Conservation (phyloP, 92 coral and sea anemone species). For the Siderastrea radians region DNA sequence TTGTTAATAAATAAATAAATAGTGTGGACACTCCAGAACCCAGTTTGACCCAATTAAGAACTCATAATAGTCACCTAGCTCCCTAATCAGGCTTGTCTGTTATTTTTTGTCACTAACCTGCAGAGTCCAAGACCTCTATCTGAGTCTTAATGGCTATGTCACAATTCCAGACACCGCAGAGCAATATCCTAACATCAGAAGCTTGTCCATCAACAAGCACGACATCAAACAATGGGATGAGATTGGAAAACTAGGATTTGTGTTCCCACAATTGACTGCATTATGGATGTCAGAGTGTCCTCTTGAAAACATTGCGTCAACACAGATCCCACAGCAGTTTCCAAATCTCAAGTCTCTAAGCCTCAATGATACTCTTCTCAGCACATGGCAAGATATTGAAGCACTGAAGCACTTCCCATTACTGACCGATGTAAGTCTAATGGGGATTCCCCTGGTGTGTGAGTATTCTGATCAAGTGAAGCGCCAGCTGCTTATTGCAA, state of each 20-base stretch:
- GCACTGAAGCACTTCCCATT: slow-evolving; percentile 81
- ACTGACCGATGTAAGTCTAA: slow-evolving; percentile 77
- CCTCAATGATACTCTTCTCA: slow-evolving; percentile 80
- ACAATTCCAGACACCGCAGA: slow-evolving; percentile 68
- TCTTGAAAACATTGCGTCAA: slow-evolving; percentile 67
- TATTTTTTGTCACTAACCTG: not conserved
- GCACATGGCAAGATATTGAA: slow-evolving; percentile 86
- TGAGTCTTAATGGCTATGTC: slow-evolving; percentile 88
- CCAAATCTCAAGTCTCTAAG: slow-evolving; percentile 73
- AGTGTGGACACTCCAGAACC: too few species aligned
- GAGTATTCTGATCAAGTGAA: slow-evolving; percentile 66
- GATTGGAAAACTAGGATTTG: slow-evolving; percentile 79
- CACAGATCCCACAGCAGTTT: slow-evolving; percentile 51
- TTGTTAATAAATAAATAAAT: too few species aligned
- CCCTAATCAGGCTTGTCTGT: not conserved
- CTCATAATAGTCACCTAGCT: not conserved
- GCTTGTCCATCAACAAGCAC: slow-evolving; percentile 83
- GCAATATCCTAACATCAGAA: slow-evolving; percentile 72
- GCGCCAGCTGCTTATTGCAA: slow-evolving; percentile 86
- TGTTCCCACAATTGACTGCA: slow-evolving; percentile 81
- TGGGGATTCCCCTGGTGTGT: slow-evolving; percentile 87
- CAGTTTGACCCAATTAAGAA: too few species aligned
- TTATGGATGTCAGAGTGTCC: slow-evolving; percentile 89
- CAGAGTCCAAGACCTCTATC: slow-evolving; percentile 83
- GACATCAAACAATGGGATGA: slow-evolving; percentile 82